phyloP scores from a whole-genome alignment of 2,888 invertebrate genomes.

The Calameuta pallipes region DNA sequence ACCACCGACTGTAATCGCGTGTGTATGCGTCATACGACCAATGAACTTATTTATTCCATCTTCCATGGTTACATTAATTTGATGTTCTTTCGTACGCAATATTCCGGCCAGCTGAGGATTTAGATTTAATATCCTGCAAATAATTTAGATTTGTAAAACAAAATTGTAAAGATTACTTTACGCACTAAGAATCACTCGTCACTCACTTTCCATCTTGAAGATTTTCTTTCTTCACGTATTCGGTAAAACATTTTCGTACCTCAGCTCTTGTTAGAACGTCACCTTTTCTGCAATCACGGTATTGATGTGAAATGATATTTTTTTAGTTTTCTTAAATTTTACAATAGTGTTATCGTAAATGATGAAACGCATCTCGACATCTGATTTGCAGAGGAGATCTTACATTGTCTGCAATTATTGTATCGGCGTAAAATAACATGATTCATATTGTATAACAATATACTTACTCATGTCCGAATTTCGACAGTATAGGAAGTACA shows the following conservation, averaged over 20 bases:
- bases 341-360: background rate
- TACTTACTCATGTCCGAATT: conserved; percentile 69
- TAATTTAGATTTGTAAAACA: background rate
- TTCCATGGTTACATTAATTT: conserved; percentile 75
- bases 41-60: conserved; percentile 75
- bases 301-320: background rate
- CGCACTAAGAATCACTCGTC: background rate
- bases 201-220: conserved; percentile 68
- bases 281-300: conserved; percentile 68
- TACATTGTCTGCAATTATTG: conserved; percentile 12
- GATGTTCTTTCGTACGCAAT: conserved; percentile 66
- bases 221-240: conserved; percentile 77
- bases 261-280: conserved; percentile 73
- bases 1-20: conserved; percentile 72
- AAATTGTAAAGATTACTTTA: background rate
- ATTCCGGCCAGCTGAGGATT: conserved; percentile 67
- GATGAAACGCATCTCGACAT: background rate
- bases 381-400: conserved; percentile 1
- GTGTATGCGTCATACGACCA: conserved; percentile 78
- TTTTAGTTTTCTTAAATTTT: background rate
- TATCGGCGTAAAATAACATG: conserved; percentile 7
- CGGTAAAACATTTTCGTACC: conserved; percentile 75
- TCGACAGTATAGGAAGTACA: conserved; percentile 73
- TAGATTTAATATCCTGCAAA: conserved; percentile 69
- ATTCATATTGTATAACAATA: conserved; percentile 18